Conservation (phyloP, 2,113 vertebrate genomes). For the Perca schrenkii region DNA sequence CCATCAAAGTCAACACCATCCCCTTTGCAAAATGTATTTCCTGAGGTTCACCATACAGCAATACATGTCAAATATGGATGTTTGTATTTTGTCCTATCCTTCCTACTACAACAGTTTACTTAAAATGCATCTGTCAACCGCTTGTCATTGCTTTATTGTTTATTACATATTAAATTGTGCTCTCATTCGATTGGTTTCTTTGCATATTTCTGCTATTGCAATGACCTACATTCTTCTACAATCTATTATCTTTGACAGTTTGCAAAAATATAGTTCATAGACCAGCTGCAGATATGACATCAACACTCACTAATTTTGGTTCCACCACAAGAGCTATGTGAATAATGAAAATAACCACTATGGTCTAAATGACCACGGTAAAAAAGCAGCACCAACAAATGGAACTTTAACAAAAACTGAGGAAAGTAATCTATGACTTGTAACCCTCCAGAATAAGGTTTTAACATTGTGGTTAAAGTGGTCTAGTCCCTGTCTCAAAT, state of each 20-base stretch:
- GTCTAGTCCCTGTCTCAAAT: constrained; percentile 22
- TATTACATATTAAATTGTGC: neutral
- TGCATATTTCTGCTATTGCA: neutral
- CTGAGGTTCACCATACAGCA: neutral
- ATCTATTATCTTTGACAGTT: constrained; percentile 9
- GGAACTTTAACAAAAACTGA: neutral
- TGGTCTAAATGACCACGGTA: neutral
- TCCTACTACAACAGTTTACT: neutral
- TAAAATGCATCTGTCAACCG: neutral
- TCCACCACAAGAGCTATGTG: neutral
- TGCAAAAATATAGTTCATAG: neutral
- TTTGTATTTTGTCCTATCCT: neutral
- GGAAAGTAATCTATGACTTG: neutral
- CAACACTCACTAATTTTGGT: neutral
- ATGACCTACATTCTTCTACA: neutral
- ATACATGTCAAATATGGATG: neutral
- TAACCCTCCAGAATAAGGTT: neutral
- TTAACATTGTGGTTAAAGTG: neutral
- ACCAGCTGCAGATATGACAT: constrained; percentile 1
- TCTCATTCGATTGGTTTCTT: neutral
- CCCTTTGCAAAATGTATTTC: neutral
- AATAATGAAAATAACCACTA: neutral
- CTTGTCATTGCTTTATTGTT: neutral
- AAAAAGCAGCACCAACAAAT: neutral
- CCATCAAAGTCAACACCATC: neutral